These are phyloP conservation scores for Hydraecia micacea DNA, from an alignment of 2,888 invertebrate genomes.

Conservation along the genomic window DNA sequence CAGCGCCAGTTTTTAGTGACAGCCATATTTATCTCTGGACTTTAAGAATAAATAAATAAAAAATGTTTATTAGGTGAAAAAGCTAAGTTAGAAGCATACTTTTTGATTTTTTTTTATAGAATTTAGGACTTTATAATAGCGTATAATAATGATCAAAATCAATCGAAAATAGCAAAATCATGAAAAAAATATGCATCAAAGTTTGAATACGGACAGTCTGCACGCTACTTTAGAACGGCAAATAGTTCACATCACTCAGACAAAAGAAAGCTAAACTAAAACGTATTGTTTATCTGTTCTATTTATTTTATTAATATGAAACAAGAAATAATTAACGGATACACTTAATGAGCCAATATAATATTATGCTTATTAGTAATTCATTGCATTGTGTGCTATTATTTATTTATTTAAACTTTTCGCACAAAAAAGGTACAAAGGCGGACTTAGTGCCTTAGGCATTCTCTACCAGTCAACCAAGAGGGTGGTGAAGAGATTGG, in stretches of 20 bases:
- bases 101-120: background rate
- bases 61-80: background rate
- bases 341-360: background rate
- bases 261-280: conserved; percentile 58
- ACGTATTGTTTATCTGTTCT: conserved; percentile 43
- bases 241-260: conserved; percentile 44
- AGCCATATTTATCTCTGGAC: background rate
- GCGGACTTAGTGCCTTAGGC: too few relatives aligned
- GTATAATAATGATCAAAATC: background rate
- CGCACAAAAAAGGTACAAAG: too few relatives aligned
- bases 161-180: background rate
- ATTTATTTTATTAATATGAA: conserved; percentile 38
- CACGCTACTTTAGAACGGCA: conserved; percentile 3
- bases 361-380: conserved; percentile 8
- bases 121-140: background rate
- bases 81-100: background rate
- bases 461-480: too few relatives aligned
- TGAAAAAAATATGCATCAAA: background rate
- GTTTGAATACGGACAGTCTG: conserved; percentile 25
- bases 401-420: too few relatives aligned
- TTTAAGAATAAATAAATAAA: background rate
- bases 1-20: background rate
- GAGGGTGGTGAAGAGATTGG: too few relatives aligned
- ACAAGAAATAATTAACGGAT: conserved; percentile 23
- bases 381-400: background rate